Evolutionary conservation across 2,888 invertebrate genomes (phyloP).

Genomic region (Hirtodrosophila confusa): DNA sequence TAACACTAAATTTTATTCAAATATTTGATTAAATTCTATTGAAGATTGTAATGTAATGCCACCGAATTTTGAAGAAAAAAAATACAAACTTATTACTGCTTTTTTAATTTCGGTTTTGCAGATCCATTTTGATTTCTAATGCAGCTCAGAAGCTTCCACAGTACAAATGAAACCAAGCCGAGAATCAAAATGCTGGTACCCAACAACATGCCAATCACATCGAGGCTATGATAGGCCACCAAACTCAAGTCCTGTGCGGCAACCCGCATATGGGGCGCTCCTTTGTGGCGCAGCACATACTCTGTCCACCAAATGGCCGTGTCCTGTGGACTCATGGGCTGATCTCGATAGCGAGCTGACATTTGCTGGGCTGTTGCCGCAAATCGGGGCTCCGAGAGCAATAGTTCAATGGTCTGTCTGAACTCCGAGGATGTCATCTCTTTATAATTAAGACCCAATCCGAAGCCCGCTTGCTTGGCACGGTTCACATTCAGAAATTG

Average conservation of each 20-base stretch:
- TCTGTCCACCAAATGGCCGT: slow-evolving; percentile 82
- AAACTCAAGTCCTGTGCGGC: slow-evolving; percentile 79
- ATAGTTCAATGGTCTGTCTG: slow-evolving; percentile 51
- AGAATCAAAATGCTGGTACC: slow-evolving; percentile 35
- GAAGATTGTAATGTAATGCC: too few species aligned
- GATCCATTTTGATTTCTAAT: not conserved
- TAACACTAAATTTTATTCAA: too few species aligned
- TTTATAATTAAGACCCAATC: slow-evolving; percentile 79
- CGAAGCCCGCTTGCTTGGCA: slow-evolving; percentile 83
- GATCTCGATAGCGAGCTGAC: slow-evolving; percentile 78
- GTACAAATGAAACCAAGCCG: not conserved
- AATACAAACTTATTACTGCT: slow-evolving; percentile 5
- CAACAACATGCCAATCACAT: slow-evolving; percentile 69
- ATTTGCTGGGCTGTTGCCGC: slow-evolving; percentile 50
- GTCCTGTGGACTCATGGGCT: slow-evolving; percentile 77
- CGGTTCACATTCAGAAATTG: slow-evolving; percentile 85
- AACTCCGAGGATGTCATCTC: slow-evolving; percentile 79
- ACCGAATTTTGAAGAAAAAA: too few species aligned
- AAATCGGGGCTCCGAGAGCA: slow-evolving; percentile 65
- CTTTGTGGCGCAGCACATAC: slow-evolving; percentile 81
- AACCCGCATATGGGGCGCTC: slow-evolving; percentile 81
- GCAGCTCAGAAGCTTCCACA: slow-evolving; percentile 9
- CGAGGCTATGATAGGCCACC: slow-evolving; percentile 79
- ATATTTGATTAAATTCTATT: too few species aligned
- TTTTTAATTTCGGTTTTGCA: slow-evolving; percentile 21